Evolutionary conservation across 2,888 invertebrate genomes (phyloP).

Genomic region (Carterocephalus palaemon): DNA sequence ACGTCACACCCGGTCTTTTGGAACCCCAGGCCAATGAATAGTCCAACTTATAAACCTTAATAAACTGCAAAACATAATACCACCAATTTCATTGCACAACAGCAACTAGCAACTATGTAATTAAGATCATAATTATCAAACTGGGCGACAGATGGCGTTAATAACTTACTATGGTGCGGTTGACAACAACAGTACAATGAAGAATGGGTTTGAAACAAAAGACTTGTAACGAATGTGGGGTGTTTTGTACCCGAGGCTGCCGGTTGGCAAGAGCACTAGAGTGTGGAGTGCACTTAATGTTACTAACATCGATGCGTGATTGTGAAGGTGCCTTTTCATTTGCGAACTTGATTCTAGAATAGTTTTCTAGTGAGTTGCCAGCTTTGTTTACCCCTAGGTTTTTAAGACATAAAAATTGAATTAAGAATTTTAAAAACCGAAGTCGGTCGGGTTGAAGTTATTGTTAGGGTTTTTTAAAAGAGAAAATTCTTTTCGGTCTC

Average conservation of each 20-base stretch:
- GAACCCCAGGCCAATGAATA: too few relatives aligned
- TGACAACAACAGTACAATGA: conserved; percentile 11
- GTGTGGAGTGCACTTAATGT: background rate
- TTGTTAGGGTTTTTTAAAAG: too few relatives aligned
- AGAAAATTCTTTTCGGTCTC: too few relatives aligned
- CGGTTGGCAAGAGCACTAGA: background rate
- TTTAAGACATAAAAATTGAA: too few relatives aligned
- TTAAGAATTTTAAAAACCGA: too few relatives aligned
- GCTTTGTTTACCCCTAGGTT: background rate
- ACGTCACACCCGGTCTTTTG: too few relatives aligned
- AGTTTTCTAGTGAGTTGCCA: background rate
- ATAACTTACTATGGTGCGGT: conserved; percentile 36
- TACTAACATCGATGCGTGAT: conserved; percentile 1
- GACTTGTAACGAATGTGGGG: conserved; percentile 31
- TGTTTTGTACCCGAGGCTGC: background rate
- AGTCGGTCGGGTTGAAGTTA: too few relatives aligned
- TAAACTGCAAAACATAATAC: too few relatives aligned
- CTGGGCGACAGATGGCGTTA: conserved; percentile 48
- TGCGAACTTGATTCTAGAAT: background rate
- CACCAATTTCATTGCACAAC: conserved; percentile 1
- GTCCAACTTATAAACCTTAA: too few relatives aligned
- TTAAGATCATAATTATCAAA: conserved; percentile 17
- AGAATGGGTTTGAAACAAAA: conserved; percentile 2
- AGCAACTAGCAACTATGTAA: conserved; percentile 5
- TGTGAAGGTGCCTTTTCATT: conserved; percentile 1